Conservation (phyloP, 2,113 vertebrate species). For the Chunga burmeisteri region DNA sequence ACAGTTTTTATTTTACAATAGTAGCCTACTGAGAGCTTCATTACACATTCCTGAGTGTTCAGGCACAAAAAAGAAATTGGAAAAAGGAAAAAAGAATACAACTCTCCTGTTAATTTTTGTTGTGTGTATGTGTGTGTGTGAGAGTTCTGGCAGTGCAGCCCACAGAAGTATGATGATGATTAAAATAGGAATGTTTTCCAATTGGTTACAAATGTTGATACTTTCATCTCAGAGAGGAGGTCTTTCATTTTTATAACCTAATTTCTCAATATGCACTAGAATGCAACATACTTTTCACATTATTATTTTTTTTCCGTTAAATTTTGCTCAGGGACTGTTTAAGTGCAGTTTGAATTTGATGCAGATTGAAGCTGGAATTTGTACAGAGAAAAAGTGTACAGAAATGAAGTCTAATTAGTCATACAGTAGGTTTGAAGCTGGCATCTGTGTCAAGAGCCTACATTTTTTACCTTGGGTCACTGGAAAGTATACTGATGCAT, state of each 20-base stretch:
- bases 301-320: neutral
- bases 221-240: slow-evolving; percentile 16
- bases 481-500: neutral
- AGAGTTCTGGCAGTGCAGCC: neutral
- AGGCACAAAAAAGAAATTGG: neutral
- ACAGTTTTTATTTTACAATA: neutral
- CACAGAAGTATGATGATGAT: neutral
- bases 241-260: slow-evolving; percentile 22
- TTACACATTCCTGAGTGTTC: neutral
- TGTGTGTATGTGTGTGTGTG: neutral
- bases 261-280: neutral
- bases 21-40: neutral
- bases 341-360: neutral
- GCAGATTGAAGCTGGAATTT: neutral
- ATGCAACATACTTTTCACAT: neutral
- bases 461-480: neutral
- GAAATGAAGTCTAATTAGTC: slow-evolving; percentile 12
- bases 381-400: neutral
- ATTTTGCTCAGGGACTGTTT: neutral
- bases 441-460: neutral
- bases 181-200: slow-evolving; percentile 47
- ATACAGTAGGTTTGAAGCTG: neutral
- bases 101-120: neutral
- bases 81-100: neutral
- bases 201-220: slow-evolving; percentile 46